Evolutionary conservation across 2,113 vertebrate genomes (phyloP).

Genomic region (Glaucidium brasilianum): DNA sequence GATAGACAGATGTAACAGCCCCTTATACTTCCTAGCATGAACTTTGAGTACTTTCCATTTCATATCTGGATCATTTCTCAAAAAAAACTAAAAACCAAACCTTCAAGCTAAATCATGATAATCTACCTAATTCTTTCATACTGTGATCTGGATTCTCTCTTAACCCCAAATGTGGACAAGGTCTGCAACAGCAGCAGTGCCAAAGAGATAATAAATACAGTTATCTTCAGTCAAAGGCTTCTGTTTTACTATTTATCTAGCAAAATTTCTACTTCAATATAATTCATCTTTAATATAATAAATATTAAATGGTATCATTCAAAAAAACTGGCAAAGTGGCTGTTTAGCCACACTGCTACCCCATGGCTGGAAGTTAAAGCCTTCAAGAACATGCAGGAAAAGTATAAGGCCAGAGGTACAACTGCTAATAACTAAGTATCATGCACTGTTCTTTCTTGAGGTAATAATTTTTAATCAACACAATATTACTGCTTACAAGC

Average conservation of each 20-base stretch:
- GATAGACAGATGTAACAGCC: not conserved
- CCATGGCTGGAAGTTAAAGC: not conserved
- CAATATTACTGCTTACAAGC: not conserved
- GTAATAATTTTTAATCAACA: not conserved
- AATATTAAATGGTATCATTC: not conserved
- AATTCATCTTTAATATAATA: not conserved
- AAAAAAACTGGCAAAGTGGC: not conserved
- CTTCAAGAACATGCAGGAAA: not conserved
- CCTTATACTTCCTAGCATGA: not conserved
- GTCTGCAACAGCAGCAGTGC: not conserved
- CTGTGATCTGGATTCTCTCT: not conserved
- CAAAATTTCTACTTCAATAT: not conserved
- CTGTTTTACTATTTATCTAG: not conserved
- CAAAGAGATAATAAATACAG: not conserved
- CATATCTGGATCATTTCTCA: not conserved
- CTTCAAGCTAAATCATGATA: not conserved
- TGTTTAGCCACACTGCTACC: not conserved
- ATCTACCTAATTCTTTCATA: not conserved
- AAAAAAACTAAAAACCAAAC: not conserved
- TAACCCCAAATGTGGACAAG: not conserved
- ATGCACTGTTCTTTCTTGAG: not conserved
- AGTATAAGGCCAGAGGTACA: not conserved
- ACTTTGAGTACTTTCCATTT: not conserved
- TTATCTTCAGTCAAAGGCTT: not conserved
- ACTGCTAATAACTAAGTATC: not conserved